Evolutionary conservation across 2,113 vertebrate genomes (phyloP).

Genomic region (Tragelaphus buxtoni): DNA sequence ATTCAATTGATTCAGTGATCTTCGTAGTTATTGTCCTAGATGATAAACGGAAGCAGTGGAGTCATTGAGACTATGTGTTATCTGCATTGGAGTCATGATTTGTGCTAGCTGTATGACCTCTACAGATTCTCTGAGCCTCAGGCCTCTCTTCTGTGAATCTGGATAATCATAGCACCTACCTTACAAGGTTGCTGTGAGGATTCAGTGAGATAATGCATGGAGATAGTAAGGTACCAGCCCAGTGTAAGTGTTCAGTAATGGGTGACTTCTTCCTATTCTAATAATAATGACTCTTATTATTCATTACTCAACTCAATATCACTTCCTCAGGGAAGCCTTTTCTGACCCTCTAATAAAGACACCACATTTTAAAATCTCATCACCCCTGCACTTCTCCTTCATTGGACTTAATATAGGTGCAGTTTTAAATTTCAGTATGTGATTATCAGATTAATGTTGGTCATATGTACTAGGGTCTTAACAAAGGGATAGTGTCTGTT

Average conservation of each 20-base stretch:
- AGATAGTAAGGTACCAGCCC: not conserved
- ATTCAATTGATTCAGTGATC: not conserved
- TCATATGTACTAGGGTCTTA: not conserved
- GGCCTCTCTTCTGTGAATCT: not conserved
- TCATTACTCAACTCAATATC: not conserved
- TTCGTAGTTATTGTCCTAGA: not conserved
- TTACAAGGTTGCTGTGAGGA: not conserved
- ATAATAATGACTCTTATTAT: not conserved
- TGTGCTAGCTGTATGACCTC: not conserved
- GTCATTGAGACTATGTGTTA: not conserved
- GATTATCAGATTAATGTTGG: not conserved
- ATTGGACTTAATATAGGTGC: not conserved
- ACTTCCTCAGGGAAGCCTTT: not conserved
- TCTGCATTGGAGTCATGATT: not conserved
- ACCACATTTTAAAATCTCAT: not conserved
- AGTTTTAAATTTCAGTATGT: not conserved
- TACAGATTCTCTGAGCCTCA: not conserved
- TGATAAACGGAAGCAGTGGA: not conserved
- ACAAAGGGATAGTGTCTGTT: not conserved
- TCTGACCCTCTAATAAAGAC: not conserved
- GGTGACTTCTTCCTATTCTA: not conserved
- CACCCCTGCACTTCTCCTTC: not conserved
- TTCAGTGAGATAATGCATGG: not conserved
- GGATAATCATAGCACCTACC: not conserved
- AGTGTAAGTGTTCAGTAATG: not conserved